Percentiles rank a stretch among this genome's conserved stretches.
Conservation (phyloP, 2,113 vertebrate species). For the Poeciliopsis turrubarensis region DNA sequence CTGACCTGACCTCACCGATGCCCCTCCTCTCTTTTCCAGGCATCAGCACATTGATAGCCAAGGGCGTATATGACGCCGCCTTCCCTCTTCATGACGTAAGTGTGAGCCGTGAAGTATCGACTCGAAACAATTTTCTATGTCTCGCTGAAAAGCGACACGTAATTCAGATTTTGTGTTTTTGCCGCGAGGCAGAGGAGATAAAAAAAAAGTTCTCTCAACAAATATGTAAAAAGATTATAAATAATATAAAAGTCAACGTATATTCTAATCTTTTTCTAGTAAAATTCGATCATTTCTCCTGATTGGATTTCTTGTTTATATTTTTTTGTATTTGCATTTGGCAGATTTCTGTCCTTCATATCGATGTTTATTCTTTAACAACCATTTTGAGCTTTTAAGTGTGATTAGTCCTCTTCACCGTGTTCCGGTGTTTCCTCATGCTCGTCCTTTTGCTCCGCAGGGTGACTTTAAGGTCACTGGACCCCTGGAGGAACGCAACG, state of each 20-base stretch:
- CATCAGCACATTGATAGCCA: conserved; percentile 93
- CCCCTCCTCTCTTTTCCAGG: conserved; percentile 73
- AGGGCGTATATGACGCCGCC: conserved; percentile 91
- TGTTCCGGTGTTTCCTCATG: neutral
- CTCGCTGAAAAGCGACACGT: neutral
- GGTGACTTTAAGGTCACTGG: conserved; percentile 74
- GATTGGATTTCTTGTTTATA: no score
- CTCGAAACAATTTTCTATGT: no score
- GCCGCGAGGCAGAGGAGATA: no score
- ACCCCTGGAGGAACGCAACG: conserved; percentile 72
- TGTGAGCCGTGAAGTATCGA: conserved; percentile 32
- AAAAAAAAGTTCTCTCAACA: no score
- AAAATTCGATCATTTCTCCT: no score
- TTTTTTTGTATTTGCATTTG: neutral
- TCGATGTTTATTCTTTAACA: neutral
- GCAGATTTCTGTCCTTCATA: neutral
- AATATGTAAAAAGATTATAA: no score
- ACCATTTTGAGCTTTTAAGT: neutral
- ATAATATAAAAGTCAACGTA: no score
- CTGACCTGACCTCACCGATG: neutral
- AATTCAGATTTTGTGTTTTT: neutral
- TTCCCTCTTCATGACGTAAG: conserved; percentile 96
- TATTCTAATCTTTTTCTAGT: no score
- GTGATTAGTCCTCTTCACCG: neutral
- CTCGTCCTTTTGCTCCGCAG: conserved; percentile 48